Evolutionary conservation across 2,888 invertebrate genomes (phyloP).

Genomic region (Drosophila antonietae): DNA sequence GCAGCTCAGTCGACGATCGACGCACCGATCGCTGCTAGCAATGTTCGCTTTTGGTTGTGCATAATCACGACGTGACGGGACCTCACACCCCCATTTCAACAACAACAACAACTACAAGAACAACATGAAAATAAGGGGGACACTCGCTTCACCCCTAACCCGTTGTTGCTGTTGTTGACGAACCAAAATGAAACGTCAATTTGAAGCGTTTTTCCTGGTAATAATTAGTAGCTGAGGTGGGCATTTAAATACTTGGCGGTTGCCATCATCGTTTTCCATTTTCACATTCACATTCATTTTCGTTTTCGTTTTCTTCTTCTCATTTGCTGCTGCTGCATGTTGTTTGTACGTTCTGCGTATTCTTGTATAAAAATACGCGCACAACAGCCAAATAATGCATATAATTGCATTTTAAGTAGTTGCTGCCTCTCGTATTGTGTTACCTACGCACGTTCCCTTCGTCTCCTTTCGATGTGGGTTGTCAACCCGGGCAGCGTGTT

Average conservation of each 20-base stretch:
- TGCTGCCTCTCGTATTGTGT: conserved; percentile 73
- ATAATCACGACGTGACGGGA: conserved; percentile 65
- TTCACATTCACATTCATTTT: conserved; percentile 30
- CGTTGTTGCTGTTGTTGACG: conserved; percentile 17
- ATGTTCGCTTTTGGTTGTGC: conserved; percentile 51
- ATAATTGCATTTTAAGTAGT: conserved; percentile 82
- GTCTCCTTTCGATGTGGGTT: conserved; percentile 11
- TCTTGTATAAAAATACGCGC: conserved; percentile 68
- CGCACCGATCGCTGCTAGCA: conserved; percentile 22
- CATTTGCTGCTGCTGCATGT: neutral
- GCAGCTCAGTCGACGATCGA: conserved; percentile 12
- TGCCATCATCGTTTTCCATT: conserved; percentile 62
- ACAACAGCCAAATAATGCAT: conserved; percentile 73
- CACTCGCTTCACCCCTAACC: conserved; percentile 1
- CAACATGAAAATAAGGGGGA: neutral
- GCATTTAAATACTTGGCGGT: conserved; percentile 81
- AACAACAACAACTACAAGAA: neutral
- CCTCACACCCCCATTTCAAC: conserved; percentile 13
- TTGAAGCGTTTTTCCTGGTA: conserved; percentile 84
- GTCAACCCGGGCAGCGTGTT: conserved; percentile 56
- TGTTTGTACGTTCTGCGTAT: conserved; percentile 70
- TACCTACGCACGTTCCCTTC: conserved; percentile 49
- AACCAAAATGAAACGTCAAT: conserved; percentile 82
- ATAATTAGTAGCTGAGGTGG: conserved; percentile 84
- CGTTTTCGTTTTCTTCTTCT: neutral